Evolutionary conservation across 2,113 vertebrate species (phyloP), one percentile per base, ranked within the genome.

Genomic region (Platichthys stellatus): DNA sequence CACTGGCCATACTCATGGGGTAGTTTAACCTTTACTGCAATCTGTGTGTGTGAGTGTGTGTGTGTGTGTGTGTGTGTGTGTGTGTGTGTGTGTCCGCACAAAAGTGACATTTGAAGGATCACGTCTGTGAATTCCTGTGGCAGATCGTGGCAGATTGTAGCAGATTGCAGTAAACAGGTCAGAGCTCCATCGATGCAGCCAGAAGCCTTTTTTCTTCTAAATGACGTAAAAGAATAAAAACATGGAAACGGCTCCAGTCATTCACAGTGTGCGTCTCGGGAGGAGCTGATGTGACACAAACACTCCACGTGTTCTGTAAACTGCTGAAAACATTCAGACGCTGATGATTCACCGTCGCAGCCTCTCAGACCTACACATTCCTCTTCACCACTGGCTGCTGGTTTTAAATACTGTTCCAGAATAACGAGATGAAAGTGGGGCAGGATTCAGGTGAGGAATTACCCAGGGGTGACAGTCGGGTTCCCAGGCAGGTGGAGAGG

Each of bases 1-100:
- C 78, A 72, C 11, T 63, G 68, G 67, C 77, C 75, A 71, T 67
- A 81, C 86, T 86, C 78, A 83, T 83, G 79, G 67, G 72, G 64
- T 72, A 61, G 58, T 83, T 78, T 90, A 88, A 90, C 87, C 87
- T 89, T 90, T 92, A 71, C 69, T 76, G 18, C 63, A 49, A 69
- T 74, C 69, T 78, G 62, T 78, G 73, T 78, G 82, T 58, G 51
- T 45, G 62, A 5, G 28, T 31, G n/a, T 47, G 20, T 60, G 35
- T 20, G 58, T 21, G 23, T 77, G 62, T 62, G n/a, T 47, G 20
- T 60, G 31, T 20, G 62, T 21, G 23, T 77, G 62, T 62, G 26
- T 28, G 26, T 28, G n/a, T 60, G 35, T 20, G 62, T 21, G 23
- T 77, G 63, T 62, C 57, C 54, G 24, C 60, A 63, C 62, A 80